These are phyloP conservation scores for Caenorhabditis panamensis DNA, from an alignment of 2,888 invertebrate species.

Conservation along the genomic window DNA sequence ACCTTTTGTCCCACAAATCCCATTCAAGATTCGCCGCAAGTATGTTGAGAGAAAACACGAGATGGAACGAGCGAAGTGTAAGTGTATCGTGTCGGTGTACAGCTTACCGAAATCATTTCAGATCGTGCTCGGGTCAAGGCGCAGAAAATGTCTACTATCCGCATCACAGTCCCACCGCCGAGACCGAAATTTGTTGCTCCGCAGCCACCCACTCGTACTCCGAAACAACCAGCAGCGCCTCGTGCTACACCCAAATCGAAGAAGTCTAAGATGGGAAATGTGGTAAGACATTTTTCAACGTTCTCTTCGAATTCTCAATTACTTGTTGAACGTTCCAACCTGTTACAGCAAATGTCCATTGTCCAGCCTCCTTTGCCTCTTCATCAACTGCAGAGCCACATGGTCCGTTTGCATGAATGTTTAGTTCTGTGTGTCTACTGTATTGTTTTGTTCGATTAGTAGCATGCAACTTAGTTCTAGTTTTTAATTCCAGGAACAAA, in stretches of 20 bases:
- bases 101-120: not conserved
- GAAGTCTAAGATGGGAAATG: slow-evolving; percentile 34
- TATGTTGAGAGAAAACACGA: slow-evolving; percentile 26
- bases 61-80: slow-evolving; percentile 23
- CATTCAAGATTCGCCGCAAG: slow-evolving; percentile 18
- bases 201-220: slow-evolving; percentile 17
- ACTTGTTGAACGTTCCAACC: slow-evolving; percentile 14
- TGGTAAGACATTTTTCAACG: slow-evolving; percentile 23
- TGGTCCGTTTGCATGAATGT: slow-evolving; percentile 46
- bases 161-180: slow-evolving; percentile 13
- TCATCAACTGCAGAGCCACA: slow-evolving; percentile 50
- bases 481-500: no score
- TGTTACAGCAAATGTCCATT: slow-evolving; percentile 64
- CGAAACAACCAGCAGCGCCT: slow-evolving; percentile 17
- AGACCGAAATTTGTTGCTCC: slow-evolving; percentile 42
- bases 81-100: no score
- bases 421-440: slow-evolving; percentile 1
- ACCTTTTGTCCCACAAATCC: slow-evolving; percentile 15
- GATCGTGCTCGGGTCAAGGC: slow-evolving; percentile 19
- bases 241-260: slow-evolving; percentile 27
- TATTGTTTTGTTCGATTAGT: not conserved
- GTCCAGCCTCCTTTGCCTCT: slow-evolving; percentile 59
- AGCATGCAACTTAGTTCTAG: no score
- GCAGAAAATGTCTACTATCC: slow-evolving; percentile 24
- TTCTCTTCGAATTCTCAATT: not conserved